These are phyloP conservation scores for Anthonomus grandis DNA, from an alignment of 1,140 invertebrate genomes.

Conservation along the genomic window DNA sequence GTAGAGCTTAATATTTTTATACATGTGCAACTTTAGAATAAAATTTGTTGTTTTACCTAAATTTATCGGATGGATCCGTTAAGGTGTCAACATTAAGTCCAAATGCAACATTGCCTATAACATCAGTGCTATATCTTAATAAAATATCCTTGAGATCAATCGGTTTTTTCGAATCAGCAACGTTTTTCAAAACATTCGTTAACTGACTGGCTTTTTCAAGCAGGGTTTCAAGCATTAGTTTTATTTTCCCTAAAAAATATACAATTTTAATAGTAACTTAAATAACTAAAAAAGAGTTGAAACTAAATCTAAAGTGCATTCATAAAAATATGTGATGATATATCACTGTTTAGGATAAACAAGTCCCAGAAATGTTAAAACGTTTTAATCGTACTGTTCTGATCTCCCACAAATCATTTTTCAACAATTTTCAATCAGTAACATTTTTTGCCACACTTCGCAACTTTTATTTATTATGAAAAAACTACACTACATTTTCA, in stretches of 20 bases:
- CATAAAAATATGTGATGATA: too few species aligned
- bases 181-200: conserved; percentile 47
- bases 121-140: conserved; percentile 55
- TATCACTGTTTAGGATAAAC: too few species aligned
- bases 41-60: conserved; percentile 35
- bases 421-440: too few species aligned
- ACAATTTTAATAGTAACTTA: background rate
- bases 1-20: background rate
- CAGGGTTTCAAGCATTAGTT: conserved; percentile 47
- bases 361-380: background rate
- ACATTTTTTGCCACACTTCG: background rate
- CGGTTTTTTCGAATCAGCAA: conserved; percentile 21
- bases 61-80: conserved; percentile 49
- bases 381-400: too few species aligned
- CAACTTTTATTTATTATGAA: background rate
- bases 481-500: background rate
- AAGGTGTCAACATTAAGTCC: conserved; percentile 56
- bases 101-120: conserved; percentile 58
- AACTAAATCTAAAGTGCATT: too few species aligned
- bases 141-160: conserved; percentile 53
- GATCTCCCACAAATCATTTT: too few species aligned
- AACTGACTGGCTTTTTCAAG: conserved; percentile 30
- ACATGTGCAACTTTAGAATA: background rate
- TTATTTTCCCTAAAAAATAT: conserved; percentile 46
- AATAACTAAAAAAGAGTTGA: background rate